These are phyloP conservation scores for Loriculus beryllinus DNA, from an alignment of 2,797 vertebrate species.

Conservation along the genomic window DNA sequence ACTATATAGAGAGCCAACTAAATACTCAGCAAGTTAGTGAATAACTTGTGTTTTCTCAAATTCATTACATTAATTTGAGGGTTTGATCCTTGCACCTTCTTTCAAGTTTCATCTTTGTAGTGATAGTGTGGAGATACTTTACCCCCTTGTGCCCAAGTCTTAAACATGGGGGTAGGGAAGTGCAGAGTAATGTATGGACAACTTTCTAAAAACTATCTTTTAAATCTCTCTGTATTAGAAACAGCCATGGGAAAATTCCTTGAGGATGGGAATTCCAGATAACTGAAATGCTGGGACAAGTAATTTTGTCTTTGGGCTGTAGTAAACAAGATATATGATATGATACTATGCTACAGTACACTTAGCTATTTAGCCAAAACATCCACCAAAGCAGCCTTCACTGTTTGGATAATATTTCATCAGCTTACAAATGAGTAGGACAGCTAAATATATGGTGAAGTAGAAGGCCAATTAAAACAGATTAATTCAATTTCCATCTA, in stretches of 20 bases:
- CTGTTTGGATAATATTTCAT: constrained; percentile 55
- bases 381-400: constrained; percentile 18
- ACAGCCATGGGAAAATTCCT: constrained; percentile 63
- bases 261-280: constrained; percentile 28
- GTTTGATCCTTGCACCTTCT: background rate
- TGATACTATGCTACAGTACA: constrained; percentile 37
- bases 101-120: background rate
- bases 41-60: background rate
- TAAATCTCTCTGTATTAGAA: background rate
- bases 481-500: constrained; percentile 9
- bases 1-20: background rate
- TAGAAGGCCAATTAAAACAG: constrained; percentile 42
- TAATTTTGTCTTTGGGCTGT: constrained; percentile 53
- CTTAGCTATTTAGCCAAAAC: constrained; percentile 62
- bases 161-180: background rate
- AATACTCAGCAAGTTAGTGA: background rate
- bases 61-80: background rate
- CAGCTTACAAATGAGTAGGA: constrained; percentile 56
- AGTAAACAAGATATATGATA: constrained; percentile 55
- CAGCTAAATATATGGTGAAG: constrained; percentile 49
- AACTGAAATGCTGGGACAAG: constrained; percentile 53
- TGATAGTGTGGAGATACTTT: background rate
- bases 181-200: background rate
- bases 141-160: background rate
- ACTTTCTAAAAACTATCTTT: background rate